Evolutionary conservation across 2,113 vertebrate genomes (phyloP), one percentile per base, ranked within the genome.

Genomic region (Trinectes maculatus): DNA sequence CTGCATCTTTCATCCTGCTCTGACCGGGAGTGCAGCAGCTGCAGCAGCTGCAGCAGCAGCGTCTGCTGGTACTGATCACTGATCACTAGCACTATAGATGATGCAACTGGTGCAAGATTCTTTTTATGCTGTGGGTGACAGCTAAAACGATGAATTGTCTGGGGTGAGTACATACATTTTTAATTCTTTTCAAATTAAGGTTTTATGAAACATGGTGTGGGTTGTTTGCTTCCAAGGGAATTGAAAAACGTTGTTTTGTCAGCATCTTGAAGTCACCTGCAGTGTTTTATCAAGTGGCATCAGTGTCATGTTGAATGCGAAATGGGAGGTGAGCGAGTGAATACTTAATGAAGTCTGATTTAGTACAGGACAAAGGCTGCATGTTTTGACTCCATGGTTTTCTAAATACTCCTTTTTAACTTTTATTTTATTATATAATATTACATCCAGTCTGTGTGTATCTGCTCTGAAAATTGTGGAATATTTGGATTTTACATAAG

Each of bases 81-180:
- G 42, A 15, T 46, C 49, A 56, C 58, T 54, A n/a, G 48, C 24
- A 31, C 37, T 29, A n/a, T 33, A 39, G 22, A 26, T 26, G 55
- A 9, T 69, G 54, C 46, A 49, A 66, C 43, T 83, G 57, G 26
- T 28, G 44, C 36, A 15, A 55, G 25, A 13, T 24, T 47, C 21
- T 3, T 67, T 71, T 86, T 26, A 83, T 77, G 87, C 67, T 52
- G 85, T 72, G 85, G 78, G 24, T 84, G 18, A 68, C 84, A 29
- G 68, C 79, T 84, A 31, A 78, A 82, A 90, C 71, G 65, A 97
- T 96, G 94, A 94, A 93, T 90, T 96, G 94, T 72, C 84, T 96
- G 31, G 93, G 94, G 95, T 96, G 87, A 95, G 95, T 95, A 82
- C 18, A 55, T 6, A 16, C 15, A 40, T 22, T 63, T 47, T 66